phyloP scores from a whole-genome alignment of 2,888 invertebrate species.

The Diarsia rubi region DNA sequence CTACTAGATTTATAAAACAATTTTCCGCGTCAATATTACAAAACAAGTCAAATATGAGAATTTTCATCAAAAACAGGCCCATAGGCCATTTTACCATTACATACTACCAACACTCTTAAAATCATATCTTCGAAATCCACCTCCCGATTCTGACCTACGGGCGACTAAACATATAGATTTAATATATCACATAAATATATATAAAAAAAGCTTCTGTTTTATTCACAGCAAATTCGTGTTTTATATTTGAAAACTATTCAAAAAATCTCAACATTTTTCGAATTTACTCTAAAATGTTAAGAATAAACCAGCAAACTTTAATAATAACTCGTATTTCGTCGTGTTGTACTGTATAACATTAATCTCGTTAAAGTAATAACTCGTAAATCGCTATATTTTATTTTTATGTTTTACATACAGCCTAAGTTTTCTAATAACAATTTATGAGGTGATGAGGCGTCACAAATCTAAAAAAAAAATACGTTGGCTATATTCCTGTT shows the following conservation, averaged over 20 bases:
- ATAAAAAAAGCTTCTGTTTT: slow-evolving; percentile 40
- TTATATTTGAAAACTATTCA: slow-evolving; percentile 30
- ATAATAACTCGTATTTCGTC: slow-evolving; percentile 11
- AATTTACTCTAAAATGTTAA: slow-evolving; percentile 15
- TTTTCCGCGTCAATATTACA: slow-evolving; percentile 20
- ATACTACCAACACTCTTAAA: neutral
- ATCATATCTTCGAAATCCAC: slow-evolving; percentile 36
- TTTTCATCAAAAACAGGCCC: slow-evolving; percentile 24
- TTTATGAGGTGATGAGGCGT: neutral
- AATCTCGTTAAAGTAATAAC: slow-evolving; percentile 35
- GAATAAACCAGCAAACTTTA: slow-evolving; percentile 11
- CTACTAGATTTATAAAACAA: neutral
- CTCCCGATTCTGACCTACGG: slow-evolving; percentile 18
- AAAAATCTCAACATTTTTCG: slow-evolving; percentile 14
- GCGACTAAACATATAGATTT: slow-evolving; percentile 31
- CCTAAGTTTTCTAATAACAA: slow-evolving; percentile 10
- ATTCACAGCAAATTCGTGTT: slow-evolving; percentile 49
- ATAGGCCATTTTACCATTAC: no score
- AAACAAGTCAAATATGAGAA: slow-evolving; percentile 22
- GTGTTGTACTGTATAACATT: no score
- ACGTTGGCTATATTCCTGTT: slow-evolving; percentile 8
- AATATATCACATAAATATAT: slow-evolving; percentile 56
- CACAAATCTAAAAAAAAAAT: slow-evolving; percentile 27
- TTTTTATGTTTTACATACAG: slow-evolving; percentile 10
- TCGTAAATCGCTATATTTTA: slow-evolving; percentile 16